Conservation (phyloP, 2,888 invertebrate species). For the Corbicula japonica region DNA sequence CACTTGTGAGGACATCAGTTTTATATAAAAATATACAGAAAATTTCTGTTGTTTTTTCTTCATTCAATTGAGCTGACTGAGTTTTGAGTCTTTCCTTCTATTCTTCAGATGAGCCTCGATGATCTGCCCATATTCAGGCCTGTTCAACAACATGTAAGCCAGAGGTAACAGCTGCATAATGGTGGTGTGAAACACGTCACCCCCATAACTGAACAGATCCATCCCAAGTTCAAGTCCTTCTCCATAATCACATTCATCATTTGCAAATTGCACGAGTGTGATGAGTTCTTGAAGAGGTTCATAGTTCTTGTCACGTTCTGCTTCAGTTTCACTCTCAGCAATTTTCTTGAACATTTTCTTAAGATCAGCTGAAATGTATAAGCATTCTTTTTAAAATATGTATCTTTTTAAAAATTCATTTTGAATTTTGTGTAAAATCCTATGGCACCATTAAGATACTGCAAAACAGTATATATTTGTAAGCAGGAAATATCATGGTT, state of each 20-base stretch:
- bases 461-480: no score
- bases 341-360: slow-evolving; percentile 91
- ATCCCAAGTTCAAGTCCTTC: slow-evolving; percentile 96
- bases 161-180: slow-evolving; percentile 90
- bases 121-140: slow-evolving; percentile 92
- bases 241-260: slow-evolving; percentile 98
- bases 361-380: slow-evolving; percentile 90
- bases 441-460: no score
- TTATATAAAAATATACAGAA: no score
- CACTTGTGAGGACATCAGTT: no score
- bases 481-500: no score
- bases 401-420: no score
- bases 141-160: slow-evolving; percentile 92
- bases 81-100: slow-evolving; percentile 87
- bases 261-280: slow-evolving; percentile 94
- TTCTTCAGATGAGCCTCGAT: slow-evolving; percentile 91
- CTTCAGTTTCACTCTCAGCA: slow-evolving; percentile 87
- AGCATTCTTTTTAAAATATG: no score
- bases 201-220: slow-evolving; percentile 91
- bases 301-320: slow-evolving; percentile 89
- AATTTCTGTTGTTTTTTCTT: no score
- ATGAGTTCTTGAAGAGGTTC: slow-evolving; percentile 93
- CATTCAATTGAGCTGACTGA: no score
- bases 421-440: no score
- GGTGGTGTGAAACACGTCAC: slow-evolving; percentile 91